Conservation (phyloP, 1,140 invertebrate genomes). For the Zaprionus taronus region DNA sequence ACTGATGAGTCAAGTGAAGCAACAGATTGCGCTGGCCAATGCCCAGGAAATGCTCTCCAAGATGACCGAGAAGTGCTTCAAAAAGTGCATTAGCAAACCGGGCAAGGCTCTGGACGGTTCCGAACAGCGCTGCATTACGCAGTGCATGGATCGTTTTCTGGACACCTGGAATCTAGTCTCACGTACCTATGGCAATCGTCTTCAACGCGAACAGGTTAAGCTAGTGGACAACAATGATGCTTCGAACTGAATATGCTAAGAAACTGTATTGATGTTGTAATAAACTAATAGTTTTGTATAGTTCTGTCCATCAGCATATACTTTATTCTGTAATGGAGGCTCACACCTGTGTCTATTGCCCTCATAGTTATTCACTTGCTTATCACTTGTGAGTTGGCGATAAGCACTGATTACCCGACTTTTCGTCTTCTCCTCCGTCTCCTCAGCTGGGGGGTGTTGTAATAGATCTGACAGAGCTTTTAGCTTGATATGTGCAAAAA, state of each 20-base stretch:
- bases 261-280: not conserved
- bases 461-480: conserved; percentile 37
- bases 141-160: conserved; percentile 99
- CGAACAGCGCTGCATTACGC: conserved; percentile 97
- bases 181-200: conserved; percentile 91
- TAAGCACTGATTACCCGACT: conserved; percentile 40
- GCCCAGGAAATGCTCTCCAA: conserved; percentile 97
- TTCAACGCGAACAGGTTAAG: conserved; percentile 88
- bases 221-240: conserved; percentile 5
- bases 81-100: conserved; percentile 96
- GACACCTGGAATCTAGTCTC: conserved; percentile 96
- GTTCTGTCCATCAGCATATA: not conserved
- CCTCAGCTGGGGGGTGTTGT: conserved; percentile 2
- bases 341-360: not conserved
- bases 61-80: conserved; percentile 99
- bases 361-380: conserved; percentile 8
- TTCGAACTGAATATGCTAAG: conserved; percentile 21
- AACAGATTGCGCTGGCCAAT: conserved; percentile 97
- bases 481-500: conserved; percentile 67
- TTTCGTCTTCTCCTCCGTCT: not conserved
- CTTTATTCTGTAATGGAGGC: conserved; percentile 2
- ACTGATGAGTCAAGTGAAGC: conserved; percentile 97
- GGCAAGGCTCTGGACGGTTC: conserved; percentile 94
- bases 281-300: not conserved
- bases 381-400: conserved; percentile 45